These are phyloP conservation scores for Calameuta pallipes DNA, from an alignment of 2,888 invertebrate species.

Conservation along the genomic window DNA sequence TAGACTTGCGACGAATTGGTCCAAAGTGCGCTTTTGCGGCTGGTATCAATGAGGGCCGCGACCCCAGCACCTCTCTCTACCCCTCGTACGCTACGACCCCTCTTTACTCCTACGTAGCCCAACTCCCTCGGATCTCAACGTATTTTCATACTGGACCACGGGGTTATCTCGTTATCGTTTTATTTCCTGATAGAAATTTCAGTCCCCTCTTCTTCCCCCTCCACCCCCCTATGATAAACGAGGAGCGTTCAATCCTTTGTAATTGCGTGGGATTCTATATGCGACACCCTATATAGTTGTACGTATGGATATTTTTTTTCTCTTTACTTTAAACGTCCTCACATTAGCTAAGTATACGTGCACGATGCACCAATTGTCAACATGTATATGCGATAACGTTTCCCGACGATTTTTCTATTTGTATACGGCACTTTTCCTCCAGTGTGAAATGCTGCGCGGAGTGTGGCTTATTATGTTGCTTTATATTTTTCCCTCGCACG, in stretches of 20 bases:
- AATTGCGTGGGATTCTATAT: too few species aligned
- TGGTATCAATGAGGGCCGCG: conserved; percentile 57
- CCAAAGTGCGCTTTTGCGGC: conserved; percentile 57
- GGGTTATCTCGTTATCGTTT: conserved; percentile 49
- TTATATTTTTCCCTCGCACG: neutral
- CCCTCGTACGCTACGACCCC: conserved; percentile 14
- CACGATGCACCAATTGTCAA: neutral
- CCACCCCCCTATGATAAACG: neutral
- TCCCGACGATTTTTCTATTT: neutral
- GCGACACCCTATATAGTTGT: neutral
- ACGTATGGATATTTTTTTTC: neutral
- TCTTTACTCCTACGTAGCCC: conserved; percentile 7
- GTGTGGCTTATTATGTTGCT: neutral
- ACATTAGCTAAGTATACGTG: neutral
- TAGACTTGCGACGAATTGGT: conserved; percentile 53
- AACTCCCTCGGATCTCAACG: neutral
- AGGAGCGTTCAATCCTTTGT: too few species aligned
- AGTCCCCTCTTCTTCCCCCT: too few species aligned
- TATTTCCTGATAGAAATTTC: conserved; percentile 40
- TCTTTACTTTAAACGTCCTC: neutral
- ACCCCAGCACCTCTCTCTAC: conserved; percentile 36
- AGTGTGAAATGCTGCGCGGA: neutral
- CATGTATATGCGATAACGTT: neutral
- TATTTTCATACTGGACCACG: conserved; percentile 15
- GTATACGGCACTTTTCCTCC: neutral